A percentile compares a stretch with the other conserved stretches of the same genome.
Evolutionary conservation across 2,113 vertebrate genomes (phyloP).

Genomic region (Erythrolamprus reginae): DNA sequence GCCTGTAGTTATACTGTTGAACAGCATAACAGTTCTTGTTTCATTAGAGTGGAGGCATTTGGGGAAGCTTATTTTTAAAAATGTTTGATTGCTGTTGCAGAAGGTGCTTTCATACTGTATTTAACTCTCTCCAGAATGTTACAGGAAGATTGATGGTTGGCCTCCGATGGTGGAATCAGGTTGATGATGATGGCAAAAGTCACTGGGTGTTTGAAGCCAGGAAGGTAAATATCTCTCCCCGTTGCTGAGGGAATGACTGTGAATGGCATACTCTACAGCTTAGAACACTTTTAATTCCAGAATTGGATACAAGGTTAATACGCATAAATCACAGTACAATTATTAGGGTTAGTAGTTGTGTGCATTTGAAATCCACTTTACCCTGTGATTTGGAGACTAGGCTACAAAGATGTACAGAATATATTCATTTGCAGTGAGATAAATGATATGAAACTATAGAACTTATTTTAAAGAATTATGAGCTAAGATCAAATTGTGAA

Average conservation of each 20-base stretch:
- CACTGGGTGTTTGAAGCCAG: conserved; percentile 93
- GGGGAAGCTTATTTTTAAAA: background rate
- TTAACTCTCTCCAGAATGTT: conserved; percentile 75
- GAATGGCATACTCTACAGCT: background rate
- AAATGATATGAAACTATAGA: background rate
- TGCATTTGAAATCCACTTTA: background rate
- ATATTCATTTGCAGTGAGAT: background rate
- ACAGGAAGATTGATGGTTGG: conserved; percentile 91
- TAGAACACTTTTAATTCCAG: background rate
- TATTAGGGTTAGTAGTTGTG: background rate
- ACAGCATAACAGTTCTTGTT: background rate
- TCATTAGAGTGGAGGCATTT: background rate
- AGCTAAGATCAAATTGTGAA: background rate
- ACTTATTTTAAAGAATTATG: background rate
- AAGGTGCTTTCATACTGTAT: background rate
- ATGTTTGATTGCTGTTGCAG: background rate
- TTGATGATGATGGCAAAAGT: conserved; percentile 90
- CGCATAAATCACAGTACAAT: background rate
- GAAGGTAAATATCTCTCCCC: conserved; percentile 70
- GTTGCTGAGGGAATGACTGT: background rate
- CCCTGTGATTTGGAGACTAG: background rate
- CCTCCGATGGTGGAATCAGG: conserved; percentile 96
- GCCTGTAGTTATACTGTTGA: too few species aligned
- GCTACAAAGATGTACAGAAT: background rate
- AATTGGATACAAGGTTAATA: too few species aligned